Conservation (phyloP, 2,113 vertebrate genomes). For the Sisor rabdophorus region DNA sequence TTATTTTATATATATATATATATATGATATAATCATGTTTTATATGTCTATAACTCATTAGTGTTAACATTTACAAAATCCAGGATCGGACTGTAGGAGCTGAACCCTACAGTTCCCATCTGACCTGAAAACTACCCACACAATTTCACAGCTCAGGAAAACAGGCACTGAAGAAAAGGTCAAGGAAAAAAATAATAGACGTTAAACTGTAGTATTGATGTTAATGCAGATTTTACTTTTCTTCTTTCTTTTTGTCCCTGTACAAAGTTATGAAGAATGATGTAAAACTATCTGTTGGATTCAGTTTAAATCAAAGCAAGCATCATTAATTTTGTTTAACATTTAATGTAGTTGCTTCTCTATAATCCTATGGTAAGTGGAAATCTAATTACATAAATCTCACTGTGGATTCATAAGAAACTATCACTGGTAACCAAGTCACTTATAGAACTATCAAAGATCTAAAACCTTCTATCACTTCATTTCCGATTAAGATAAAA, state of each 20-base stretch:
- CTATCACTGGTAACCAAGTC: not conserved
- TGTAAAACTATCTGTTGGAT: not conserved
- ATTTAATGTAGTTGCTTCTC: not conserved
- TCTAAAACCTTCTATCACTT: not conserved
- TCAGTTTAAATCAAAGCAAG: not conserved
- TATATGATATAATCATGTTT: too few relatives aligned
- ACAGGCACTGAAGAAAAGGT: constrained; percentile 18
- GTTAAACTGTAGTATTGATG: not conserved
- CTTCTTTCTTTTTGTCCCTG: not conserved
- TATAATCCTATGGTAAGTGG: not conserved
- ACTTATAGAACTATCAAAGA: not conserved
- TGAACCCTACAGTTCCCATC: not conserved
- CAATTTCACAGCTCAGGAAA: constrained; percentile 29
- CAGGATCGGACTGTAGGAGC: not conserved
- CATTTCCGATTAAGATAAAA: constrained; percentile 25
- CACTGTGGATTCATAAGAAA: not conserved
- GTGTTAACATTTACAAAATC: constrained; percentile 3
- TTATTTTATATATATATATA: too few relatives aligned
- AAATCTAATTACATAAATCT: not conserved
- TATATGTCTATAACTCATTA: not conserved
- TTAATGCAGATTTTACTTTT: constrained; percentile 2
- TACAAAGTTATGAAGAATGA: not conserved
- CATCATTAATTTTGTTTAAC: not conserved
- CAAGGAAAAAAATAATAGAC: constrained; percentile 12
- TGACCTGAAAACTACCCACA: not conserved